A percentile compares a stretch with the other conserved stretches of the same genome.
phyloP scores from a whole-genome alignment of 2,113 vertebrate genomes.

The Struthidea cinerea region DNA sequence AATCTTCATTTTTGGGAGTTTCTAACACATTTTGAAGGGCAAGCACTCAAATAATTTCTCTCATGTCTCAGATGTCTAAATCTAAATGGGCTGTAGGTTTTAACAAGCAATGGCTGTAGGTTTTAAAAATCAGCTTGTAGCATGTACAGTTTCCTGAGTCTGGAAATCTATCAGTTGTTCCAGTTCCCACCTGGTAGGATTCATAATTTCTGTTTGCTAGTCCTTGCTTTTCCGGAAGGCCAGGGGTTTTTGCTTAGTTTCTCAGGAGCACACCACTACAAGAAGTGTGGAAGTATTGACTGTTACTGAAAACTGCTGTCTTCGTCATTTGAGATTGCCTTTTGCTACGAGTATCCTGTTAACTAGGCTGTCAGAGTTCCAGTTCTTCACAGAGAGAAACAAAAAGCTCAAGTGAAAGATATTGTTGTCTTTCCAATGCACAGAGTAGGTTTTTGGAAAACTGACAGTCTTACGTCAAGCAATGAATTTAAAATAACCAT shows the following conservation, averaged over 20 bases:
- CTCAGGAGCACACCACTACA: background rate
- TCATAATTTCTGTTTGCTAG: background rate
- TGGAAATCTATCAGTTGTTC: background rate
- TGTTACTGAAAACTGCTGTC: background rate
- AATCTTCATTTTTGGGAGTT: background rate
- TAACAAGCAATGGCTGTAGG: background rate
- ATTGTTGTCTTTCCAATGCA: background rate
- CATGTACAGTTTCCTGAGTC: background rate
- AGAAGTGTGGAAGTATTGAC: background rate
- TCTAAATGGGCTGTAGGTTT: background rate
- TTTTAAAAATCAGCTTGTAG: background rate
- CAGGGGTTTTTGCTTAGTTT: background rate
- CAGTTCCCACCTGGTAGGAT: background rate
- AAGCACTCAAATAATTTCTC: background rate
- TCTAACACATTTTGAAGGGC: background rate
- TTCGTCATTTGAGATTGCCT: background rate
- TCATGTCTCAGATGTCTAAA: background rate
- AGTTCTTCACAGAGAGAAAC: background rate
- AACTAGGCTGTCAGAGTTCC: background rate
- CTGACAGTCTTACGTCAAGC: conserved; percentile 12
- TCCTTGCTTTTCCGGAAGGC: background rate
- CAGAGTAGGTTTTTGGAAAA: conserved; percentile 27
- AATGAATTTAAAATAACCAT: conserved; percentile 52
- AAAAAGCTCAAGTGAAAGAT: conserved; percentile 22
- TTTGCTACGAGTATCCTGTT: background rate